A percentile compares a stretch with the other conserved stretches of the same genome.
Conservation (phyloP, 2,113 vertebrate species). For the Mormyrus lacerda region DNA sequence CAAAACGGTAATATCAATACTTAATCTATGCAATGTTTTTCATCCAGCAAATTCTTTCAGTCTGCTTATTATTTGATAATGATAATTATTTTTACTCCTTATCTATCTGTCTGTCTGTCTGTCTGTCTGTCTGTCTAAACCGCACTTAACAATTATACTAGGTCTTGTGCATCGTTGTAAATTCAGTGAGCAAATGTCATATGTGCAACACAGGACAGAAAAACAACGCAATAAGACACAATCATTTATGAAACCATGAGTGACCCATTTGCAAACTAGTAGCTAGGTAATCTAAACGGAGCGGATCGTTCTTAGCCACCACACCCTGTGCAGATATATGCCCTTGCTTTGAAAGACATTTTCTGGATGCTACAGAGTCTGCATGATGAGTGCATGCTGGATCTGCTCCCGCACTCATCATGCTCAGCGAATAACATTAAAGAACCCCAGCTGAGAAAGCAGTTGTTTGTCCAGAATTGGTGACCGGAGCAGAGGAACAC, state of each 20-base stretch:
- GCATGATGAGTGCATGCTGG: background rate
- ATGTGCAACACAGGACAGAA: background rate
- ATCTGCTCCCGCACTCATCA: background rate
- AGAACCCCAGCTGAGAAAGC: background rate
- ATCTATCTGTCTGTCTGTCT: background rate
- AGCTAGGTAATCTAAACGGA: background rate
- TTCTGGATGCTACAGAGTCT: background rate
- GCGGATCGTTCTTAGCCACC: background rate
- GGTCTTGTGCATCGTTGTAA: background rate
- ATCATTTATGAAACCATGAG: background rate
- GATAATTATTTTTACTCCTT: too few relatives aligned
- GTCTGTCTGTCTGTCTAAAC: background rate
- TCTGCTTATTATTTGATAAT: too few relatives aligned
- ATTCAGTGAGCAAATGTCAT: background rate
- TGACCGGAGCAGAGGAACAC: background rate
- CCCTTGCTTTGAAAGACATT: background rate
- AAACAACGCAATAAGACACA: background rate
- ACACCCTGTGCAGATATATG: background rate
- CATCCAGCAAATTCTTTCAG: background rate
- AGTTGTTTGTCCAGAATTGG: background rate
- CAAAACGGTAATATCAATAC: background rate
- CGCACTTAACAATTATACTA: background rate
- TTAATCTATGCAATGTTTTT: background rate
- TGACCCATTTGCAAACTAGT: background rate
- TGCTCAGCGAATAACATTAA: background rate